These are phyloP conservation scores for Protodeltote pygarga DNA, from an alignment of 2,888 invertebrate genomes.

Conservation along the genomic window DNA sequence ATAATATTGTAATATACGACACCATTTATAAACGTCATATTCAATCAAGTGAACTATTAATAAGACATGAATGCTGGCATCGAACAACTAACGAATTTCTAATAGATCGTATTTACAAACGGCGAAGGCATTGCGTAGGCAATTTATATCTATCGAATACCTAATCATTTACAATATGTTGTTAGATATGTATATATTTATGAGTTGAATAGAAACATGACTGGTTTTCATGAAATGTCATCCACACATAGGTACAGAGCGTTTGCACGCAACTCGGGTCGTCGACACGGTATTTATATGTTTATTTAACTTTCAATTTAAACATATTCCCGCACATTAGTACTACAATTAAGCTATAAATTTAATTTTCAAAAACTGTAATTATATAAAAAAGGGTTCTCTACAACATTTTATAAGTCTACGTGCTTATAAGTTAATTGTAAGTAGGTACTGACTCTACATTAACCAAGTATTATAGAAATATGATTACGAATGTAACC, in stretches of 20 bases:
- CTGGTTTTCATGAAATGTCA: conserved; percentile 75
- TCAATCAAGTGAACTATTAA: conserved; percentile 61
- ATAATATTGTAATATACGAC: conserved; percentile 48
- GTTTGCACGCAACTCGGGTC: conserved; percentile 66
- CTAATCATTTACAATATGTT: conserved; percentile 49
- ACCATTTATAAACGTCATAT: conserved; percentile 61
- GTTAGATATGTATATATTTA: conserved; percentile 42
- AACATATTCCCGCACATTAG: conserved; percentile 31
- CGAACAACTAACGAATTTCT: conserved; percentile 44
- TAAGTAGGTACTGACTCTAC: no score
- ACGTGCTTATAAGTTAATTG: no score
- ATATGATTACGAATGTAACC: no score
- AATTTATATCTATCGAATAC: conserved; percentile 49
- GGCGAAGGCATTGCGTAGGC: conserved; percentile 40
- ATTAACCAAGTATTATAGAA: no score
- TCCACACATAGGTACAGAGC: conserved; percentile 55
- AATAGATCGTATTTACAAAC: conserved; percentile 45
- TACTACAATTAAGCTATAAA: conserved; percentile 31
- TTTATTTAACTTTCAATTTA: conserved; percentile 50
- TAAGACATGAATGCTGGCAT: conserved; percentile 45
- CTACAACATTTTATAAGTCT: no score
- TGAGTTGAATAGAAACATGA: conserved; percentile 60
- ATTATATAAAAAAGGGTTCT: conserved; percentile 1
- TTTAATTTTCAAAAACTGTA: not conserved
- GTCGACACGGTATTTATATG: conserved; percentile 43